Evolutionary conservation across 2,888 invertebrate species (phyloP).

Genomic region (Tetranychus piercei): DNA sequence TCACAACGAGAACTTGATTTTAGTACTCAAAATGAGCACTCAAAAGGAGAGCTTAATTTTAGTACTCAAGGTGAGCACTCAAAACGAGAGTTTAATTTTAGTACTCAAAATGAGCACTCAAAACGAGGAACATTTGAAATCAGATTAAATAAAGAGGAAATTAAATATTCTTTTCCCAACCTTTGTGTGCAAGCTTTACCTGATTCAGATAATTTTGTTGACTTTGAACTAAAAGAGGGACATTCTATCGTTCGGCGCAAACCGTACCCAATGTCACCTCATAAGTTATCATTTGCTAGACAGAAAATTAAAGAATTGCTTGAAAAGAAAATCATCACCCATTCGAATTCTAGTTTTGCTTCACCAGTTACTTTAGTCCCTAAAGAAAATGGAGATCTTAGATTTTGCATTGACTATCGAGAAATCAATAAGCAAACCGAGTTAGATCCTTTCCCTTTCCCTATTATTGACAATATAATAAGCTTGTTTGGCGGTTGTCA

Average conservation of each 20-base stretch:
- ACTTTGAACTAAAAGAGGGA: background rate
- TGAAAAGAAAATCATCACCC: background rate
- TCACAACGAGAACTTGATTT: too few species aligned
- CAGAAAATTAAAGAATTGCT: background rate
- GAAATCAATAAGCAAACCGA: conserved; percentile 6
- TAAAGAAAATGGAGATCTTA: conserved; percentile 9
- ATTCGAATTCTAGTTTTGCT: background rate
- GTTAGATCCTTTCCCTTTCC: conserved; percentile 9
- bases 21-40: too few species aligned
- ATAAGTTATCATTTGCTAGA: background rate
- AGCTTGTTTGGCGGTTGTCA: background rate
- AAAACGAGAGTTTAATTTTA: too few species aligned
- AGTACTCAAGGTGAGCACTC: background rate
- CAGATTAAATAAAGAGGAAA: background rate
- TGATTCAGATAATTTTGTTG: background rate
- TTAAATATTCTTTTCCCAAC: background rate
- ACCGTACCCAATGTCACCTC: background rate
- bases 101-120: background rate
- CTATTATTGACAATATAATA: background rate
- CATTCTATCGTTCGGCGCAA: background rate
- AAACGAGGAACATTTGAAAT: background rate
- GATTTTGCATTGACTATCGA: background rate
- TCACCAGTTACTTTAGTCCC: background rate
- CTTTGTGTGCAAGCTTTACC: background rate
- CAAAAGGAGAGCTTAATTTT: too few species aligned